Evolutionary conservation across 2,797 vertebrate species (phyloP), one percentile per base, ranked within the genome.

Genomic region (Erethizon dorsatum): DNA sequence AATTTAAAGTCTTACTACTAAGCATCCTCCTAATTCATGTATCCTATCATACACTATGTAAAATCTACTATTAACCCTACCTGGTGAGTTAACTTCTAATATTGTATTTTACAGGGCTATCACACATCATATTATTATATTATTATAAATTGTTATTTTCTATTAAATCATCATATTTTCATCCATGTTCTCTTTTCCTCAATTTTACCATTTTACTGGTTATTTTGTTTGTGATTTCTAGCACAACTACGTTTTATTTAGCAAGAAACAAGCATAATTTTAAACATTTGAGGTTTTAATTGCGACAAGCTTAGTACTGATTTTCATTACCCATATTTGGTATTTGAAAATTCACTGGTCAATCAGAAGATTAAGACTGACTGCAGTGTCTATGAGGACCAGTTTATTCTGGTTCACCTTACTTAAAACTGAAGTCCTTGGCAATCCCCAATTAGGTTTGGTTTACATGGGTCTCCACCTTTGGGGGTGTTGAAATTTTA

Each of bases 131-230:
- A 33, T 73, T 89, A 91, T 77, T 28, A 28, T 28, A 28, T 28
- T 61, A 12, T 67, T 52, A 82, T 37, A 52, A 18, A 59, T 15
- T 80, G 2, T 28, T 88, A 59, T 91, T 73, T 50, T 88, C 50
- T 80, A 17, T 56, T 73, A 95, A 94, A 93, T 50, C 15, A n/a
- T 50, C 24, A 47, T 33, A 90, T 83, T 93, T 96, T 83, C 45
- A 90, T 91, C 78, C 77, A 71, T 83, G 86, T 88, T 73, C 47
- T 15, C 10, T 71, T 63, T 31, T 77, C 28, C 73, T 26, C 45
- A 31, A 8, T 8, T 77, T 47, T 77, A 47, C 50, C 45, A 47
- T 31, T 50, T 47, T 15, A 28, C 12, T 75, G 31, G 2, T 54
- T 86, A 56, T 82, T 69, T 79, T 65, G 28, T 83, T 50, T 6